Evolutionary conservation across 2,888 invertebrate genomes (phyloP), one percentile per base, ranked within the genome.

Genomic region (Plagodis pulveraria): DNA sequence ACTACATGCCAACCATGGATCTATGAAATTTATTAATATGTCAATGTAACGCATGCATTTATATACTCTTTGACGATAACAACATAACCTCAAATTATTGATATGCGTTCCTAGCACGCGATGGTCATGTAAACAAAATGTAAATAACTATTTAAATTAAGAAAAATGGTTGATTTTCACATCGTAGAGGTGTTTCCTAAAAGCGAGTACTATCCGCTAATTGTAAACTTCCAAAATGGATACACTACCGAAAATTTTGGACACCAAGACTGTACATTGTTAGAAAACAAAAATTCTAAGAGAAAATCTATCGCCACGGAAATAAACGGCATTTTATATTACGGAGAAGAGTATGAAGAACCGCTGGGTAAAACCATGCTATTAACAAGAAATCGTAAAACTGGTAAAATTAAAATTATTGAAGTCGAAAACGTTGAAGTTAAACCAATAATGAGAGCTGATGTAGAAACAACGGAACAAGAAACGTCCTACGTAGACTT

Each of bases 171-270:
- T 7, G 74, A 83, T 69, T 60, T 89, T 35, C 73, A 74, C 6
- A 84, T 91, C 49, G 84, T 87, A 46, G 81, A 84, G 44, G 85
- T 87, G 1, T 77, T 60, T 52, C 71, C 82, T 0, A 87, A 85
- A 73, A 71, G 61, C 0, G 64, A 66, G 0, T 56, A 69, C 0
- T 80, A 80, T 55, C 85, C 86, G 0, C 69, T 84, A 52, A 53
- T 90, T 6, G 67, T 86, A 0, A 79, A 80, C 54, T 91, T 91
- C 50, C 89, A 87, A 77, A 90, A 91, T 71, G 91, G 89, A 0
- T 86, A 87, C 54, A 65, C 80, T 0, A 83, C 79, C 0, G 76
- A 85, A 0, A 59, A 79, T n/a, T 87, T 89, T 47, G 65, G 63
- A 5, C 60, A 68, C 0, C 65, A 70, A 38, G 66, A 77, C 0